phyloP scores from a whole-genome alignment of 2,888 invertebrate genomes.

The Rhogogaster chlorosoma region DNA sequence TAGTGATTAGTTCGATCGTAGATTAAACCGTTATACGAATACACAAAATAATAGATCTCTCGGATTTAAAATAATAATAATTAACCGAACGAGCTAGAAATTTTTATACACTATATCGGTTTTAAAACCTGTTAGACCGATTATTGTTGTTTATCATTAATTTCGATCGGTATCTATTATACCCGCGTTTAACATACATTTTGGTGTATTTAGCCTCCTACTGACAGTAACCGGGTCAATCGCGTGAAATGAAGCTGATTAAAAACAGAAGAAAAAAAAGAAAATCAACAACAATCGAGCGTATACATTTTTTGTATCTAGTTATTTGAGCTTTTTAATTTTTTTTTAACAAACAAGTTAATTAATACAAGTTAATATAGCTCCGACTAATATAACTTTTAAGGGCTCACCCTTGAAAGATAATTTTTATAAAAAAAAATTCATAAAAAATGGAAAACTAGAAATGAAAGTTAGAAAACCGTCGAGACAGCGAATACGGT shows the following conservation, averaged over 20 bases:
- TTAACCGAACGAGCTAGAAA: not conserved
- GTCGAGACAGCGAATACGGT: not conserved
- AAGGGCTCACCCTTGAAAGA: too few species aligned
- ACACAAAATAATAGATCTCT: constrained; percentile 22
- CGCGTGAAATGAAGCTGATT: not conserved
- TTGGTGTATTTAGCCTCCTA: not conserved
- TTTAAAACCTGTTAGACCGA: not conserved
- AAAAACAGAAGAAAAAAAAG: not conserved
- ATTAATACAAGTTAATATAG: constrained; percentile 34
- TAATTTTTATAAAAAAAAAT: too few species aligned
- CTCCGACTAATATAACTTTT: too few species aligned
- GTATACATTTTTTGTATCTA: not conserved
- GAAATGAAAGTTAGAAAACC: not conserved
- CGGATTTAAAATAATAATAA: not conserved
- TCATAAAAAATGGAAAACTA: not conserved
- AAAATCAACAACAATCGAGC: not conserved
- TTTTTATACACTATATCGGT: not conserved
- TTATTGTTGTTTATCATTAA: constrained; percentile 16
- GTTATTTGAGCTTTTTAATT: not conserved
- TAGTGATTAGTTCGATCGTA: constrained; percentile 17
- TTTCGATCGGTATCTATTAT: not conserved
- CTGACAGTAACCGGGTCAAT: not conserved
- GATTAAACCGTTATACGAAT: constrained; percentile 4
- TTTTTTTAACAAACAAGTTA: constrained; percentile 31
- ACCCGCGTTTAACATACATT: not conserved